Percentiles rank a stretch among this genome's conserved stretches.
Evolutionary conservation across 1,140 invertebrate genomes (phyloP).

Genomic region (Tetramorium alpestre): DNA sequence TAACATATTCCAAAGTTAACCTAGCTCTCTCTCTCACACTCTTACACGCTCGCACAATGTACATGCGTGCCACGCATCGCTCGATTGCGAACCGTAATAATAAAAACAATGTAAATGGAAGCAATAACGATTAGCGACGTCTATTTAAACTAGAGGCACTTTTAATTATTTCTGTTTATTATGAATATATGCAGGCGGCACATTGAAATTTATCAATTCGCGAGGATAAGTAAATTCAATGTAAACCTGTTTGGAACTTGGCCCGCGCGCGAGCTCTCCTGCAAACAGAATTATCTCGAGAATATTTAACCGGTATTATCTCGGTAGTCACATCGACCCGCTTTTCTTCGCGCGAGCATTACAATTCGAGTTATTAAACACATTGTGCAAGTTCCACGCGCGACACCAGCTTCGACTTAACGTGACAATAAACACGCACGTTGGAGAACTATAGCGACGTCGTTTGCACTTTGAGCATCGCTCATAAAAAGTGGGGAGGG

Average conservation of each 20-base stretch:
- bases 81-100: background rate
- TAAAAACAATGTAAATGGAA: background rate
- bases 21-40: background rate
- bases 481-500: background rate
- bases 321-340: background rate
- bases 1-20: background rate
- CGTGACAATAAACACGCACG: background rate
- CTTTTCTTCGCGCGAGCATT: background rate
- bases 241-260: background rate
- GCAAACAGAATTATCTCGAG: background rate
- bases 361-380: slow-evolving; percentile 42
- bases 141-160: background rate
- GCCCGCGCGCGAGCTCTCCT: background rate
- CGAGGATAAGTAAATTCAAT: background rate
- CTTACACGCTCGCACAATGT: too few species aligned
- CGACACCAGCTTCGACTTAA: background rate
- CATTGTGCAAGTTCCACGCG: background rate
- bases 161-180: background rate
- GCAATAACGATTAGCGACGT: background rate
- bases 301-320: slow-evolving; percentile 28
- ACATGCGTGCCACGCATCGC: too few species aligned
- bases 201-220: slow-evolving; percentile 11
- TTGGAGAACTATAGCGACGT: background rate
- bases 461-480: background rate
- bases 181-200: background rate